Evolutionary conservation across 2,113 vertebrate species (phyloP), one percentile per base, ranked within the genome.

Genomic region (Holacanthus passer): DNA sequence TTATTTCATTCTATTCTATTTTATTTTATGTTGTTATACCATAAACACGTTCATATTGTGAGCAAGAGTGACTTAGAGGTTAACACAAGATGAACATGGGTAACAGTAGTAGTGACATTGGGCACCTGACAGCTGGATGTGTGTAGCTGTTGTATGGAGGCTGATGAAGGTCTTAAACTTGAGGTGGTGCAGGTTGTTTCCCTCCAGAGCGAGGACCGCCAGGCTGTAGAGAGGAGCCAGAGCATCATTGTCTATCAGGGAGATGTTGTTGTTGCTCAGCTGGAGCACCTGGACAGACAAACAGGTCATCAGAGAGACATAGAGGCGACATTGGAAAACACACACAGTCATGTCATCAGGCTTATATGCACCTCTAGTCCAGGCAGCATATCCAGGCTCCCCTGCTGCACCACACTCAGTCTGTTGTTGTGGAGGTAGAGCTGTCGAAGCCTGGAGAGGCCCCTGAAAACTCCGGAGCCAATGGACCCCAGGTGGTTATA

Each of bases 161-260:
- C 89, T 94, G 39, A 92, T 81, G 63, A 94, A 95, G 0, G 93
- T 94, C 67, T 95, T 95, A 77, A 96, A 96, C 63, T 93, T 93
- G 13, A 96, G 88, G 52, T 94, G 93, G 5, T 85, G 80, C 48
- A 96, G 85, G 56, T 82, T 77, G 90, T 95, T 96, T 43, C 86
- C 93, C 3, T 93, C 87, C 45, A 95, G 79, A 68, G 76, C 78
- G 17, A 96, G 88, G 29, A 95, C 66, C 0, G 91, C 89, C 77
- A 96, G 80, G 31, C 86, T 94, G 76, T 88, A 86, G 13, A 95
- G 88, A 0, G 94, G 91, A 7, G 89, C 84, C 53, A 96, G 94
- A 43, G 90, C 94, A 8, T 94, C 86, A 0, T 83, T 76, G 20
- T 95, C 94, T 1, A 96, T 94, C 53, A 76, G 41, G 17, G 91